These are phyloP conservation scores for Planiliza haematocheilus DNA, from an alignment of 2,113 vertebrate species.

Conservation along the genomic window DNA sequence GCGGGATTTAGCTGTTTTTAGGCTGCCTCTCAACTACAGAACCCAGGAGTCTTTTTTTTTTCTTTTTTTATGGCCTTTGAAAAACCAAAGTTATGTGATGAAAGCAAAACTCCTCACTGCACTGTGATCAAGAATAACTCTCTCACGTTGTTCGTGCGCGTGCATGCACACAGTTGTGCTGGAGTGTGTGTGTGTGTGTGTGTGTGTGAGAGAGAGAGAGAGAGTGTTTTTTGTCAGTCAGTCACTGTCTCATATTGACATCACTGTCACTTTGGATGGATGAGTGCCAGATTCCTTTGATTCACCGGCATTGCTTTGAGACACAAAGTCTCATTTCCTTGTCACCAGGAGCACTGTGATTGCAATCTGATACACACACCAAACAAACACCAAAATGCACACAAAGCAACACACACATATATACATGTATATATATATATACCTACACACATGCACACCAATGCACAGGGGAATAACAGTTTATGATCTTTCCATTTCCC, in stretches of 20 bases:
- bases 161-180: conserved; percentile 34
- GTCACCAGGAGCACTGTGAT: conserved; percentile 72
- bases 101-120: conserved; percentile 72
- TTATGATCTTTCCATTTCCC: conserved; percentile 73
- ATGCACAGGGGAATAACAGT: conserved; percentile 66
- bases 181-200: conserved; percentile 19
- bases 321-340: conserved; percentile 76
- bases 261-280: conserved; percentile 77
- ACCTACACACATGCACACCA: conserved; percentile 37
- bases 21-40: conserved; percentile 66
- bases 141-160: conserved; percentile 43
- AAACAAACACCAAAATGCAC: conserved; percentile 53
- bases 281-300: conserved; percentile 78
- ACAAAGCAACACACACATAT: conserved; percentile 1
- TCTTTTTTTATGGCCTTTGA: conserved; percentile 64
- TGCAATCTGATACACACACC: conserved; percentile 65
- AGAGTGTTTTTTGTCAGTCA: conserved; percentile 64
- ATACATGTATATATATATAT: conserved; percentile 7
- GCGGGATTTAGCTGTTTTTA: conserved; percentile 65
- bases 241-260: conserved; percentile 74
- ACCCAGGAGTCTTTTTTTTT: conserved; percentile 58
- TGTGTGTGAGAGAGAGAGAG: too few relatives aligned
- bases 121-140: conserved; percentile 58
- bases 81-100: conserved; percentile 65
- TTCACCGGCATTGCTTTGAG: conserved; percentile 73